Percentiles rank a stretch among this genome's conserved stretches.
phyloP scores from a whole-genome alignment of 2,797 vertebrate species.

The Cottoperca gobio region DNA sequence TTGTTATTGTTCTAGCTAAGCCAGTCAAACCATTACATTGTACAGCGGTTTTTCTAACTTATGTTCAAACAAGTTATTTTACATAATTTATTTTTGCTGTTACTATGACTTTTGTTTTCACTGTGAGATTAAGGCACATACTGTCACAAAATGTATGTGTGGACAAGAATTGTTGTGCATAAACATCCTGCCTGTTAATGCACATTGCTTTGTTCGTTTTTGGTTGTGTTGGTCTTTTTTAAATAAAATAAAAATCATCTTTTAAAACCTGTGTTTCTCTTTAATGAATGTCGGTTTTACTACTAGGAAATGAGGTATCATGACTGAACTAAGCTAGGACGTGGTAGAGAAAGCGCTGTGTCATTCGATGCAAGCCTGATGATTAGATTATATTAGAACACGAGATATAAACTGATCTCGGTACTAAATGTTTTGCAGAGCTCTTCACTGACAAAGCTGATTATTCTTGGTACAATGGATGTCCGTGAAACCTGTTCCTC shows the following conservation, averaged over 20 bases:
- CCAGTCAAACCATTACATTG: slow-evolving; percentile 24
- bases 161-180: slow-evolving; percentile 13
- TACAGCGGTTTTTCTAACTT: slow-evolving; percentile 55
- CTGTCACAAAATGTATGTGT: slow-evolving; percentile 16
- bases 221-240: slow-evolving; percentile 37
- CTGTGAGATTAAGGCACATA: slow-evolving; percentile 28
- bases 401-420: neutral
- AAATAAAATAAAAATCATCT: slow-evolving; percentile 53
- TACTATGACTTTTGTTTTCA: slow-evolving; percentile 8
- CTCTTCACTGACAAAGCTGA: slow-evolving; percentile 15
- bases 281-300: neutral
- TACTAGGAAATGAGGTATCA: neutral
- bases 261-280: slow-evolving; percentile 8
- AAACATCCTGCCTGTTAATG: slow-evolving; percentile 25
- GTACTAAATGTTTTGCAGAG: neutral
- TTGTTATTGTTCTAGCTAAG: slow-evolving; percentile 28
- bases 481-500: slow-evolving; percentile 29
- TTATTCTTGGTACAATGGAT: neutral
- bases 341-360: neutral
- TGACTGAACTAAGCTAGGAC: neutral
- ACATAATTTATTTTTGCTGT: slow-evolving; percentile 57
- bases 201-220: slow-evolving; percentile 23
- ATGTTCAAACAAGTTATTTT: slow-evolving; percentile 8
- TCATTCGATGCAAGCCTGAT: neutral
- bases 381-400: neutral